Evolutionary conservation across 2,888 invertebrate genomes (phyloP).

Genomic region (Clusia tigrina): DNA sequence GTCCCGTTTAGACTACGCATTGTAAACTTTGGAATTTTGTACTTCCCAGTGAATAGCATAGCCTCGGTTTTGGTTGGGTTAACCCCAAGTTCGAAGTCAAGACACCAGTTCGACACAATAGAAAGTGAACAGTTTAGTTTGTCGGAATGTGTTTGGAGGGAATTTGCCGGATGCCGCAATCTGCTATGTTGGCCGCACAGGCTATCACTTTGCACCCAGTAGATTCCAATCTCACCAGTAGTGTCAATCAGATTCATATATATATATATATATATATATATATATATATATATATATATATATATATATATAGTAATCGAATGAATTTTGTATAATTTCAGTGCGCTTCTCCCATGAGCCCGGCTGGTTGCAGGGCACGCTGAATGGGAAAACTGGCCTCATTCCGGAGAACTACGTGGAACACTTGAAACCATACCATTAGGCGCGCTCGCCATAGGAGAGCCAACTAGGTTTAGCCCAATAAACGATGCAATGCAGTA

Average conservation of each 20-base stretch:
- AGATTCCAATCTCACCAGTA: too few species aligned
- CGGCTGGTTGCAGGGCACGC: conserved; percentile 95
- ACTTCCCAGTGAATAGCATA: too few species aligned
- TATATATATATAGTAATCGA: not conserved
- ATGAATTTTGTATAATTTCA: conserved; percentile 53
- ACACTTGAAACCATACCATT: conserved; percentile 64
- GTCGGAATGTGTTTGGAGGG: too few species aligned
- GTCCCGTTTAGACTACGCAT: too few species aligned
- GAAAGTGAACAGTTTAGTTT: too few species aligned
- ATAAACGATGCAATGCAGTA: not conserved
- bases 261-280: not conserved
- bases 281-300: not conserved
- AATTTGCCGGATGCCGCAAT: too few species aligned
- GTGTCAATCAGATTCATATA: not conserved
- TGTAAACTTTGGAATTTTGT: too few species aligned
- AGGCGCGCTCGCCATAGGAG: conserved; percentile 19
- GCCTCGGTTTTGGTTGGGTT: too few species aligned
- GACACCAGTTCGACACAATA: too few species aligned
- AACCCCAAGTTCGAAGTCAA: too few species aligned
- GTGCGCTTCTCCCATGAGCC: conserved; percentile 92
- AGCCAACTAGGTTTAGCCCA: not conserved
- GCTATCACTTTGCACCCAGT: too few species aligned
- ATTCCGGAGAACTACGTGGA: conserved; percentile 98
- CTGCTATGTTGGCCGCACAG: too few species aligned
- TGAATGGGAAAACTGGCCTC: conserved; percentile 90